A percentile compares a stretch with the other conserved stretches of the same genome.
These are phyloP conservation scores for Deilephila porcellus DNA, from an alignment of 2,888 invertebrate species.

Conservation along the genomic window DNA sequence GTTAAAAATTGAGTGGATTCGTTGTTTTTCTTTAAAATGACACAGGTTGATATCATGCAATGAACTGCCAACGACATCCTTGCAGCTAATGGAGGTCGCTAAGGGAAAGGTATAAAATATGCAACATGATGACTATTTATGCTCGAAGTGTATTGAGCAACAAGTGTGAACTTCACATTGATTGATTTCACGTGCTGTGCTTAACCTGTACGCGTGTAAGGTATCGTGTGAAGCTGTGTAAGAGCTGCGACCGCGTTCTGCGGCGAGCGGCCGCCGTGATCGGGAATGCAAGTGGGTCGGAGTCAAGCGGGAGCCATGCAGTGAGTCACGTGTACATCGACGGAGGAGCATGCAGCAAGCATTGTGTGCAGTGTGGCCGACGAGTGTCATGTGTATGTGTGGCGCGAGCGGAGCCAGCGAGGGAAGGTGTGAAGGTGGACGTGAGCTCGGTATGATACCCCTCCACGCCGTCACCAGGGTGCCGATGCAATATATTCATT, in stretches of 20 bases:
- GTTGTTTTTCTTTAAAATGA: conserved; percentile 69
- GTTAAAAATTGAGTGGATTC: conserved; percentile 66
- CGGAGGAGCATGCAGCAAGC: conserved; percentile 79
- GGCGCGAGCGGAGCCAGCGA: conserved; percentile 84
- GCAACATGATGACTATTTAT: conserved; percentile 78
- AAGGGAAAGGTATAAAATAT: conserved; percentile 85
- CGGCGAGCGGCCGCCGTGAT: conserved; percentile 76
- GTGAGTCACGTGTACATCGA: conserved; percentile 76
- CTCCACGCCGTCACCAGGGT: conserved; percentile 57
- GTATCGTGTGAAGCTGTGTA: conserved; percentile 81
- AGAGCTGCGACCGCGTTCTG: conserved; percentile 64
- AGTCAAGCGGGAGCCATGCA: conserved; percentile 78
- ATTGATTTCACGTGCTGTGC: conserved; percentile 74
- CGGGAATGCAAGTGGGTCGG: conserved; percentile 82
- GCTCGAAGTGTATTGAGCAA: conserved; percentile 76
- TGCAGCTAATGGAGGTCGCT: conserved; percentile 76
- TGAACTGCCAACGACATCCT: conserved; percentile 76
- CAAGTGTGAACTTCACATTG: conserved; percentile 63
- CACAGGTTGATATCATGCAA: conserved; percentile 72
- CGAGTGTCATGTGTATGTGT: conserved; percentile 71
- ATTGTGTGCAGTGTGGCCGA: conserved; percentile 57
- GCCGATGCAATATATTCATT: conserved; percentile 28
- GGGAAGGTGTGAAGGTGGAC: conserved; percentile 53
- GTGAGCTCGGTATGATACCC: conserved; percentile 65
- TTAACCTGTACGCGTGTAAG: conserved; percentile 79